Evolutionary conservation across 2,113 vertebrate genomes (phyloP), one percentile per base, ranked within the genome.

Genomic region (Pelvicachromis taeniatus): DNA sequence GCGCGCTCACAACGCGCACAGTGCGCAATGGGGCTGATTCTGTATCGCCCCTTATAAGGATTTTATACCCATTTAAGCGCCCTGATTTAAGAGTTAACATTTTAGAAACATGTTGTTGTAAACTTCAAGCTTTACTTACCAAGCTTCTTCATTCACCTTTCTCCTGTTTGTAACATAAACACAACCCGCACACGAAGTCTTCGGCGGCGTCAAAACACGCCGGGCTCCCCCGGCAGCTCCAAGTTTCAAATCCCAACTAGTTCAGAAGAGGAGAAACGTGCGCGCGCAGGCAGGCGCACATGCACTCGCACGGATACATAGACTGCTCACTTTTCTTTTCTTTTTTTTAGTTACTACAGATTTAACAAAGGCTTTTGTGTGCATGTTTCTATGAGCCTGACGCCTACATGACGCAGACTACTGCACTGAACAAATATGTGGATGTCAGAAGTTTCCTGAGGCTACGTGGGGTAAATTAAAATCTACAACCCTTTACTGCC

Each of bases 221-320:
- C 2, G 4, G 10, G 19, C 5, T 81, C 26, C 53, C 35, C 45
- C 26, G n/a, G 16, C 77, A 61, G 53, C 78, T 87, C 45, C 59
- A 88, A 89, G 77, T 92, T 87, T 81, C 40, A 85, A 70, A 90
- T 80, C 35, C 48, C 11, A 85, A 63, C 81, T 56, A 42, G 31
- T 21, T 26, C 77, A 3, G 54, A 52, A 59, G 52, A 59, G 68
- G 59, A 33, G 59, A 3, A 1, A 12, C 16, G 26, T 29, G 45
- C 77, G 26, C 75, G 80, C 78, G 75, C 86, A 19, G 3, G 5
- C 23, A 33, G 3, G 11, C 35, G 10, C 9, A 21, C 33, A 2
- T 17, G 40, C 59, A 6, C 42, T 3, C 59, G 42, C 70, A 0
- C 10, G 35, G 2, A 59, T 29, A 52, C 16, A 33, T n/a, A 17